Base-by-base conservation (phyloP, 2,797 vertebrate genomes). In the Sebastiscus albofasciatus region DNA sequence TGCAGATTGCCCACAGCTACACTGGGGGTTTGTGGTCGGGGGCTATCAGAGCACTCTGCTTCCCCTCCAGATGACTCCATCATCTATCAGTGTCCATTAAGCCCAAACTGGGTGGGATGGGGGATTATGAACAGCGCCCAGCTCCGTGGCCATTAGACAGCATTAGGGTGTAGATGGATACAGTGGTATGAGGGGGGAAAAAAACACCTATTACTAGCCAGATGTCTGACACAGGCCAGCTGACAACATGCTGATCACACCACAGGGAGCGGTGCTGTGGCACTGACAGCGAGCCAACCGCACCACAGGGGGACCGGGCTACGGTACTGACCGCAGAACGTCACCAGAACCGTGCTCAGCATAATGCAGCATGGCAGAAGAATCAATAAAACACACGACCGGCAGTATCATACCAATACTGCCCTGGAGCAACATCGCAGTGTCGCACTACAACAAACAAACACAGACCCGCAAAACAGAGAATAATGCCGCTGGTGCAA, bases 71-170 rank as follows among this genome's bases (percentile, higher is more conserved):
- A 92, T 92, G 88, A 93, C 91, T 92, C 86, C 87, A 89, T 93
- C 91, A 94, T 94, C 91, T 90, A 93, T 94, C 91, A 90, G 84
- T 86, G 85, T 95, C 94, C 92, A 95, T 93, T 94, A 95, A 93
- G 81, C 22, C 82, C 78, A 56, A 88, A 75, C 80, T 89, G 84
- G 90, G 89, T 91, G 88, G 89, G 90, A 87, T 85, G 77, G 81
- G 83, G 85, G 90, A 90, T 92, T 93, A 93, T 68, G 81, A 83
- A 75, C 81, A 90, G 85, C 87, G 77, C 74, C 81, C 64, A 75
- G 75, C 76, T 80, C 80, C 77, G n/a, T 79, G 26, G 80, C 86
- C 89, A 94, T 93, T 92, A 94, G 84, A 89, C 75, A 75, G 78
- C 86, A 91, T 89, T 83, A 89, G 82, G 69, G 83, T 79, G 89